Evolutionary conservation across 2,797 vertebrate species (phyloP).

Genomic region (Staurois parvus): DNA sequence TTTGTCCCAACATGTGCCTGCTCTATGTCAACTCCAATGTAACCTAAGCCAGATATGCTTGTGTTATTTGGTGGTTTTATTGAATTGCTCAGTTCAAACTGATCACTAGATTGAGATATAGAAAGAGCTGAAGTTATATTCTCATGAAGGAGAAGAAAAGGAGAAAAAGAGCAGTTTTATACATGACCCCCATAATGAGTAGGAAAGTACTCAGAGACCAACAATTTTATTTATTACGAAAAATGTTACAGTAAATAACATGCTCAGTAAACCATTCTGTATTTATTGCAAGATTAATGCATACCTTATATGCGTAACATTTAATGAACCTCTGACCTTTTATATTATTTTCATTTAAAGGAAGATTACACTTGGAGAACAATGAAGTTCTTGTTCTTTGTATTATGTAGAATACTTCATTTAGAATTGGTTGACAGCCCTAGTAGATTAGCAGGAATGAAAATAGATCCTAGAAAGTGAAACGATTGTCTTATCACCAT

Average conservation of each 20-base stretch:
- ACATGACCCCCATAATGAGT: too few relatives aligned
- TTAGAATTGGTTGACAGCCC: constrained; percentile 24
- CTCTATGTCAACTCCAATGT: too few relatives aligned
- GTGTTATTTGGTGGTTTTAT: not conserved
- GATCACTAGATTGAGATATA: not conserved
- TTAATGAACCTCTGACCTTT: not conserved
- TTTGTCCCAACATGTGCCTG: too few relatives aligned
- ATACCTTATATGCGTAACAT: not conserved
- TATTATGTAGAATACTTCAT: not conserved
- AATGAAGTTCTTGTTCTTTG: not conserved
- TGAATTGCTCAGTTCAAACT: not conserved
- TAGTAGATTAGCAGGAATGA: not conserved
- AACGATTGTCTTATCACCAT: not conserved
- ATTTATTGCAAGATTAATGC: not conserved
- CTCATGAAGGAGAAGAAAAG: not conserved
- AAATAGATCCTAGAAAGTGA: not conserved
- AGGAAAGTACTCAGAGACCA: too few relatives aligned
- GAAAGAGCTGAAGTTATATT: not conserved
- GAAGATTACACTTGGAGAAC: not conserved
- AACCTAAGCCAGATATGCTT: too few relatives aligned
- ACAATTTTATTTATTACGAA: too few relatives aligned
- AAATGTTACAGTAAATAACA: too few relatives aligned
- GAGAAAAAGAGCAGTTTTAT: too few relatives aligned
- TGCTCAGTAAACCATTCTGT: not conserved
- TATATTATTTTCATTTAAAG: not conserved